Evolutionary conservation across 2,888 invertebrate genomes (phyloP).

Genomic region (Cryptus armator): DNA sequence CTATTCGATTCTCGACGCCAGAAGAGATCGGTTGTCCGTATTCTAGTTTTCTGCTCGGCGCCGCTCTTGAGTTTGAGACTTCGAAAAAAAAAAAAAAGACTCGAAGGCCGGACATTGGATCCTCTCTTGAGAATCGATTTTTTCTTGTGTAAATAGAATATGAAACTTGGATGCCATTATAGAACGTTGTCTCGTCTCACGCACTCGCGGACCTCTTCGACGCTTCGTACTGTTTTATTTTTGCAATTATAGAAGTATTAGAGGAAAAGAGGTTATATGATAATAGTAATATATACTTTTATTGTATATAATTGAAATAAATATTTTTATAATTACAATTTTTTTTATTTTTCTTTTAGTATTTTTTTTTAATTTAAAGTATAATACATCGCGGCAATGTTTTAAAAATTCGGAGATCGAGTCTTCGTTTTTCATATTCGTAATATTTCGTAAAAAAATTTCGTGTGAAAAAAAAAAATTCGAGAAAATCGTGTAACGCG

Average conservation of each 20-base stretch:
- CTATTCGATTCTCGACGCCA: constrained; percentile 35
- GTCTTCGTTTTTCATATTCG: too few relatives aligned
- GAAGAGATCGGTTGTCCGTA: constrained; percentile 13
- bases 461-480: too few relatives aligned
- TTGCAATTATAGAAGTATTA: background rate
- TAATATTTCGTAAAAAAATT: too few relatives aligned
- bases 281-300: too few relatives aligned
- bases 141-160: constrained; percentile 36
- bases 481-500: too few relatives aligned
- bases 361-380: background rate
- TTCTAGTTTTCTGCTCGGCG: constrained; percentile 5
- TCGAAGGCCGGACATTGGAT: constrained; percentile 12
- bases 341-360: background rate
- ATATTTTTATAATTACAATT: too few relatives aligned
- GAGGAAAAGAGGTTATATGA: too few relatives aligned
- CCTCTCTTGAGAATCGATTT: constrained; percentile 31
- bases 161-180: constrained; percentile 15
- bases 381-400: too few relatives aligned
- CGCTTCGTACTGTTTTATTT: background rate
- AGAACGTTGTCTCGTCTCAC: background rate
- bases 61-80: constrained; percentile 36
- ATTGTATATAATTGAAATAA: too few relatives aligned
- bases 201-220: background rate
- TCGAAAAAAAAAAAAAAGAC: background rate
- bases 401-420: too few relatives aligned